Evolutionary conservation across 2,888 invertebrate species (phyloP), one percentile per base, ranked within the genome.

Genomic region (Incurvaria masculella): DNA sequence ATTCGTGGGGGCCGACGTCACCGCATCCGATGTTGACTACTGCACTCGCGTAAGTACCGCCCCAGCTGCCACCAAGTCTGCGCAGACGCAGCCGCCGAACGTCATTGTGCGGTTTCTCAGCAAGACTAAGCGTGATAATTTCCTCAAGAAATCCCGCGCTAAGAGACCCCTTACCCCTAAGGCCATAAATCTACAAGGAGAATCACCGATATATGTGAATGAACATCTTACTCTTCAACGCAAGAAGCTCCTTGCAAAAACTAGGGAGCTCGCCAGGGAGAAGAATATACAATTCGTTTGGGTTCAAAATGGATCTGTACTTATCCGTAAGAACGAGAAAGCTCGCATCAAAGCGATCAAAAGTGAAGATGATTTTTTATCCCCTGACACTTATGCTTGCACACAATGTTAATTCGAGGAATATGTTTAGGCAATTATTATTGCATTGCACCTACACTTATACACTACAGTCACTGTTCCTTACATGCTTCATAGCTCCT

Each of bases 271-370:
- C 14, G 27, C 26, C 10, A 27, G 17, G 19, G 10, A 19, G 11
- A 26, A 23, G 19, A 27, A 27, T 4, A 44, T 44, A 17, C 16
- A 44, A 26, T 44, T 27, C 27, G 44, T 44, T 8, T 44, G 44
- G 44, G 27, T 44, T 18, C 26, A 27, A 17, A 44, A 44, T 19
- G 26, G 44, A 16, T 16, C 21, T 21, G 21, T 21, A 21, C 21
- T 43, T 5, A 21, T 21, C 14, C 43, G 43, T 14, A 43, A 43
- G 16, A 17, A 43, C n/a, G 43, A 43, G 6, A 20, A 21, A 8
- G 11, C 43, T 11, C 43, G 23, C n/a, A 17, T 26, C 3, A 26
- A 23, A 21, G 11, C 16, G 3, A 43, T 43, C 21, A 43, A 43
- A 6, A 43, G 11, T 10, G 43, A 43, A 20, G 23, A 43, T 2